Percentiles rank a stretch among this genome's conserved stretches.
Conservation (phyloP, 1,140 invertebrate species). For the Eufriesea mexicana region DNA sequence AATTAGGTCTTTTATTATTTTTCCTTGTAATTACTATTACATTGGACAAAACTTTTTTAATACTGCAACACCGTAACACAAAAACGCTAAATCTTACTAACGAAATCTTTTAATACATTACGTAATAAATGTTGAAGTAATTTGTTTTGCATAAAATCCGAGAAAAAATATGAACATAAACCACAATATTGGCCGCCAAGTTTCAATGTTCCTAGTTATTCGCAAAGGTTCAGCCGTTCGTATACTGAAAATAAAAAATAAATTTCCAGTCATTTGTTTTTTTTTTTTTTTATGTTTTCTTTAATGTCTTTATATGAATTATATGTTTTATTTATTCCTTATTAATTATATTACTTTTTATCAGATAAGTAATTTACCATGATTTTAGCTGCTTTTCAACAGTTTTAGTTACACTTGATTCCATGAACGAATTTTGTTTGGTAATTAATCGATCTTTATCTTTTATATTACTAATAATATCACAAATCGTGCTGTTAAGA, state of each 20-base stretch:
- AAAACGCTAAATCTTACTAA: conserved; percentile 4
- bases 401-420: conserved; percentile 53
- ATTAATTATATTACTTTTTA: background rate
- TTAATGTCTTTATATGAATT: background rate
- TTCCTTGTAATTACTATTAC: conserved; percentile 8
- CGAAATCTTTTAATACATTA: background rate
- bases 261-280: no score
- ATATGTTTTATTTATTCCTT: background rate
- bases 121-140: conserved; percentile 54
- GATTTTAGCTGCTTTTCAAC: conserved; percentile 52
- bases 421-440: conserved; percentile 59
- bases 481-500: conserved; percentile 38
- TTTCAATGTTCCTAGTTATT: conserved; percentile 39
- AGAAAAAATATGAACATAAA: conserved; percentile 71
- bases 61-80: conserved; percentile 25
- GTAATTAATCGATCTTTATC: conserved; percentile 55
- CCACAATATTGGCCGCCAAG: conserved; percentile 65
- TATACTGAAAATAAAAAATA: conserved; percentile 44
- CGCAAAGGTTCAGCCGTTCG: conserved; percentile 34
- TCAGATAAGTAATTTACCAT: conserved; percentile 54
- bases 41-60: conserved; percentile 3
- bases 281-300: background rate
- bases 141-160: conserved; percentile 71
- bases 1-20: conserved; percentile 30
- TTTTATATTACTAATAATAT: conserved; percentile 32